A percentile compares a stretch with the other conserved stretches of the same genome.
Conservation (phyloP, 2,113 vertebrate genomes). For the Fregata magnificens region DNA sequence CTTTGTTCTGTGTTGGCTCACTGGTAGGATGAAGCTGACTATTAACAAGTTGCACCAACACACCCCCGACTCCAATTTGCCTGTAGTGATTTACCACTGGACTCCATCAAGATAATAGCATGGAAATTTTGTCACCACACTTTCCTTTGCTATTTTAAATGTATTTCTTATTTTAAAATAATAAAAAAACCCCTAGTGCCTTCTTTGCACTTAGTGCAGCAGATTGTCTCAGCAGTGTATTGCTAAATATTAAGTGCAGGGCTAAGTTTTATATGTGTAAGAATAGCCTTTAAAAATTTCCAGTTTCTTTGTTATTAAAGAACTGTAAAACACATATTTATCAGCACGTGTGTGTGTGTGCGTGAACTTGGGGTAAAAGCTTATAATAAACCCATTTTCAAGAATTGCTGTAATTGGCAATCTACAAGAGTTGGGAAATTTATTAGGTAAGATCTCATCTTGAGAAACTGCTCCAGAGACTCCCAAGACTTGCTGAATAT, state of each 20-base stretch:
- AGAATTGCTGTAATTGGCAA: neutral
- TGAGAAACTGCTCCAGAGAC: neutral
- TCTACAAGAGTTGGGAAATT: neutral
- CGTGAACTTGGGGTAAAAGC: neutral
- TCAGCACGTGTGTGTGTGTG: neutral
- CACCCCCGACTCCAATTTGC: neutral
- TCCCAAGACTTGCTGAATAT: neutral
- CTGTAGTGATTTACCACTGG: neutral
- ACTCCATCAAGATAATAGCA: neutral
- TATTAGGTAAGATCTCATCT: neutral
- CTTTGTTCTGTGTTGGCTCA: neutral
- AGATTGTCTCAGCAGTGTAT: neutral
- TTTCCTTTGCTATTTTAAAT: neutral
- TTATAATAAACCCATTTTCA: neutral
- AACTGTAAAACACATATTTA: neutral
- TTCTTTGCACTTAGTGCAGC: neutral
- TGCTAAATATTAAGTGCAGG: neutral
- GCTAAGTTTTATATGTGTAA: neutral
- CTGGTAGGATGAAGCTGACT: neutral
- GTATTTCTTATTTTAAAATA: neutral
- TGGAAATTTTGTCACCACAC: neutral
- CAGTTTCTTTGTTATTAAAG: neutral
- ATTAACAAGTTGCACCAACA: neutral
- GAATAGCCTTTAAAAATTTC: neutral
- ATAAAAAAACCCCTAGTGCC: neutral